Base-by-base conservation (phyloP, 2,888 invertebrate species). In the Agelastica alni region DNA sequence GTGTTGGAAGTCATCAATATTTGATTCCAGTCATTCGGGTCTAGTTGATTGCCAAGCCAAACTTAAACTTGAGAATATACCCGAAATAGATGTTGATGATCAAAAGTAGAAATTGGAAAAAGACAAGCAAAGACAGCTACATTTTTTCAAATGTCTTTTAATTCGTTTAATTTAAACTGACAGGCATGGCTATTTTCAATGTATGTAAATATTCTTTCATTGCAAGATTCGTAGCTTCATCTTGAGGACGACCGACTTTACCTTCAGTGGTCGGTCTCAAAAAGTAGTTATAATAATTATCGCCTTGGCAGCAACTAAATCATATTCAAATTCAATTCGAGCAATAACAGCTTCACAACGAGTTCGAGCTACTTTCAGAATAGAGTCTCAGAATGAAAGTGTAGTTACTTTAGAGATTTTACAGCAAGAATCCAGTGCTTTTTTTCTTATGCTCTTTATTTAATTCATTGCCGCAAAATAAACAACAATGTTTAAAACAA, bases 391-490 rank as follows among this genome's bases (percentile, higher is more conserved):
- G 46, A 65, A 65, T 52, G 34, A n/a, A 58, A 67, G 60, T 57
- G 69, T 67, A 58, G 51, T 57, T 53, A 66, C 64, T 58, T 70
- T 42, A 43, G 32, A 44, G 44, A 69, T 66, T 67, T 39, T 28
- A 62, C 64, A 60, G n/a, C 64, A 58, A 60, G 36, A 56, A 60
- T 67, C 43, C 28, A 14, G 44, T 32, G 63, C 30, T 64, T 70
- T 70, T 72, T 56, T 52, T 69, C 56, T 73, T 70, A 66, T 58
- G 56, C 56, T 61, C 60, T 64, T 70, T 70, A 70, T 70, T 60
- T 66, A 66, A 67, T 59, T 60, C 60, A 60, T 74, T 42, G 60
- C 71, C 69, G 67, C 74, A 73, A 73, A 74, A 73, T 66, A 66
- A 61, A 51, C 65, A 67, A 45, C 10, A 48, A 52, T n/a, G n/a